Conservation (phyloP, 2,888 invertebrate genomes). For the Abscondita cerata region DNA sequence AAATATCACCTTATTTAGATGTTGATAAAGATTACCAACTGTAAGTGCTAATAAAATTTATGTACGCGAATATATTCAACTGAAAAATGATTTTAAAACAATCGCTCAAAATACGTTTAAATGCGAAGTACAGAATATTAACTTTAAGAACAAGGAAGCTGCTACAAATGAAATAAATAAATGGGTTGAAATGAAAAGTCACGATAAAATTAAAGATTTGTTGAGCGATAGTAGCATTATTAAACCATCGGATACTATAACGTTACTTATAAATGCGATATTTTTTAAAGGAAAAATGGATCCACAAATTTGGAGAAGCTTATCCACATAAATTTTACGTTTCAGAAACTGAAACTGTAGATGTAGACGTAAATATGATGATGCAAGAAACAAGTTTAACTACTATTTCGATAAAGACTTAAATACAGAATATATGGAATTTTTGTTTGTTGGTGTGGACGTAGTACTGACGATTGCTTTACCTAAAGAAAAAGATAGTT, state of each 20-base stretch:
- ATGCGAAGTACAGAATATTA: conserved; percentile 62
- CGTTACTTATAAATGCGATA: conserved; percentile 53
- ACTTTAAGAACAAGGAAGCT: conserved; percentile 37
- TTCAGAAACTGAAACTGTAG: conserved; percentile 39
- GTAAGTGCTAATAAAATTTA: conserved; percentile 66
- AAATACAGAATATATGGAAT: conserved; percentile 49
- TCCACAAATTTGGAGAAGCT: conserved; percentile 29
- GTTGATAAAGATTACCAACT: conserved; percentile 40
- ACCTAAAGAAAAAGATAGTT: conserved; percentile 36
- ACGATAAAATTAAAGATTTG: conserved; percentile 51
- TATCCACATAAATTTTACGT: conserved; percentile 4
- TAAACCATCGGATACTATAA: conserved; percentile 40
- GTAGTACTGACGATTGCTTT: conserved; percentile 40
- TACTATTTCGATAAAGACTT: conserved; percentile 46
- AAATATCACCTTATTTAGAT: conserved; percentile 24
- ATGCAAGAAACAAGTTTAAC: conserved; percentile 39
- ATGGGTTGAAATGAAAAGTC: conserved; percentile 54
- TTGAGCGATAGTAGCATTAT: conserved; percentile 42
- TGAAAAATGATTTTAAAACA: conserved; percentile 64
- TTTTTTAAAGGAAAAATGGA: conserved; percentile 52
- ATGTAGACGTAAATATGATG: conserved; percentile 48
- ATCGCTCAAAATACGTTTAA: conserved; percentile 68
- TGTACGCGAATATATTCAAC: conserved; percentile 61
- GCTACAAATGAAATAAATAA: conserved; percentile 50
- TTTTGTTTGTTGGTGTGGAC: conserved; percentile 43